Evolutionary conservation across 2,888 invertebrate genomes (phyloP).

Genomic region (Allacma fusca): DNA sequence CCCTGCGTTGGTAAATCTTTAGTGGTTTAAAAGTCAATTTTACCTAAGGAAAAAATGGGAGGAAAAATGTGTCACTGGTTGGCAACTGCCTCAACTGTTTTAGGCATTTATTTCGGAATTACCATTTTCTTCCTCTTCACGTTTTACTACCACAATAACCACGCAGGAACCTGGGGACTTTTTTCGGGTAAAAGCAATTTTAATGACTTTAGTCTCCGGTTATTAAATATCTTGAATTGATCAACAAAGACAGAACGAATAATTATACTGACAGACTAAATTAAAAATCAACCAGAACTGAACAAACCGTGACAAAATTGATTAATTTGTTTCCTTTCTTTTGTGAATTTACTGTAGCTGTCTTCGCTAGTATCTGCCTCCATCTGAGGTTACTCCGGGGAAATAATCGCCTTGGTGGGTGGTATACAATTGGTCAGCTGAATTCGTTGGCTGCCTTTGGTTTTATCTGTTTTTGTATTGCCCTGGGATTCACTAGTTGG

Average conservation of each 20-base stretch:
- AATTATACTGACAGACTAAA: no score
- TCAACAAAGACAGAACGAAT: no score
- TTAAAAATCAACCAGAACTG: no score
- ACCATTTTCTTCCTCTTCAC: conserved; percentile 59
- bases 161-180: conserved; percentile 58
- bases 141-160: conserved; percentile 59
- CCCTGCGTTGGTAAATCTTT: no score
- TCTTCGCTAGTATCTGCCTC: conserved; percentile 57
- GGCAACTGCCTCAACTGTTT: conserved; percentile 49
- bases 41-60: background rate
- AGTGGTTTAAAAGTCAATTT: no score
- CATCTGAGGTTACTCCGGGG: conserved; percentile 56
- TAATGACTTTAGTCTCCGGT: background rate
- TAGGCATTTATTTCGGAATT: conserved; percentile 60
- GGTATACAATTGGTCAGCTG: conserved; percentile 57
- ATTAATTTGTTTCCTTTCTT: background rate
- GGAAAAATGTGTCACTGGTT: conserved; percentile 48
- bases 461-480: conserved; percentile 55
- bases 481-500: conserved; percentile 59
- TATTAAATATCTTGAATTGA: no score
- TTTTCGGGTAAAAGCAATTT: conserved; percentile 53
- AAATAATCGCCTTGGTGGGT: conserved; percentile 57
- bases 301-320: no score
- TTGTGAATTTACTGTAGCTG: conserved; percentile 49
- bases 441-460: conserved; percentile 56